Evolutionary conservation across 1,140 invertebrate species (phyloP).

Genomic region (Heliconius congener): DNA sequence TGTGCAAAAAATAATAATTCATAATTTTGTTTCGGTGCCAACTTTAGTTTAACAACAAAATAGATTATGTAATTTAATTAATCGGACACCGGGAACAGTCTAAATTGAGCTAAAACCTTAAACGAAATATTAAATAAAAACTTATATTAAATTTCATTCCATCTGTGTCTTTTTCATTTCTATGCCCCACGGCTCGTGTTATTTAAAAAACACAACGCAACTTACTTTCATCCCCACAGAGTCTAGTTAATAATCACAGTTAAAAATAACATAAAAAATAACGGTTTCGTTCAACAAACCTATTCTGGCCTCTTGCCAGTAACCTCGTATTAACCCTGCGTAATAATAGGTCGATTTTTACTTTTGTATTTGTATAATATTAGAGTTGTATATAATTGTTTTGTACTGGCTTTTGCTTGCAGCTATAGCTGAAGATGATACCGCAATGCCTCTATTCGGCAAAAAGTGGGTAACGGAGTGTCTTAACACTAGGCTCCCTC

Average conservation of each 20-base stretch:
- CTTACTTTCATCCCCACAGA: neutral
- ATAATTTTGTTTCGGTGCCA: no score
- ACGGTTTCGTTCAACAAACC: neutral
- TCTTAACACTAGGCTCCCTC: no score
- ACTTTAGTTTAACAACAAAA: no score
- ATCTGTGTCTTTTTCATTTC: neutral
- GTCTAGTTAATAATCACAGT: constrained; percentile 10
- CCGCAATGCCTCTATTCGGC: no score
- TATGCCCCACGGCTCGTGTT: neutral
- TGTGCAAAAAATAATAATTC: no score
- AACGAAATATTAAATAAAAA: no score
- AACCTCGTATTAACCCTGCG: constrained; percentile 13
- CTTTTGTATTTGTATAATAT: neutral
- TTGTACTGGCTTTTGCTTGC: neutral
- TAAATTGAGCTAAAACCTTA: no score
- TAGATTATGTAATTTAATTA: no score
- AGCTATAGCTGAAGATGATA: no score
- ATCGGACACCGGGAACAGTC: no score
- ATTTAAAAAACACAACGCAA: neutral
- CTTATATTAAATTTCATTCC: neutral
- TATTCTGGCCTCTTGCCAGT: neutral
- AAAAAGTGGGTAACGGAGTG: no score
- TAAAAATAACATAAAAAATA: constrained; percentile 11
- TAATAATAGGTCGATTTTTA: constrained; percentile 1
- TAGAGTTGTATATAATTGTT: neutral